Percentiles rank a stretch among this genome's conserved stretches.
phyloP scores from a whole-genome alignment of 2,888 invertebrate genomes.

The Dyspetes luteomarginatus region DNA sequence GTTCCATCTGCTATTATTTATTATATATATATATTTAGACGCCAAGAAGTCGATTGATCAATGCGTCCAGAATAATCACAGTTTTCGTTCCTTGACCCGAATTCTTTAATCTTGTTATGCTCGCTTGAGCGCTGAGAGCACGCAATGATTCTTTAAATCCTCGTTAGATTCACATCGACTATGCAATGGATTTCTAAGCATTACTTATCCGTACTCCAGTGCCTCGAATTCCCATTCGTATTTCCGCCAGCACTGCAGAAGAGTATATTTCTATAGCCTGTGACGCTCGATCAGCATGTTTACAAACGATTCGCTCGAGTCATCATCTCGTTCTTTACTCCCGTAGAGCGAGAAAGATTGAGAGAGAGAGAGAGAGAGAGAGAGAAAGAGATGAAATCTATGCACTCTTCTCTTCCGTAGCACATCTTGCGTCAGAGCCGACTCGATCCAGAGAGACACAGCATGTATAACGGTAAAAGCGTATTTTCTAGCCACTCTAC shows the following conservation, averaged over 20 bases:
- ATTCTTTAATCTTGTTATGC: constrained; percentile 17
- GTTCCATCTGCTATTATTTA: not conserved
- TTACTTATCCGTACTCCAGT: constrained; percentile 7
- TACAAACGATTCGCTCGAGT: constrained; percentile 60
- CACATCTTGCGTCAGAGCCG: constrained; percentile 61
- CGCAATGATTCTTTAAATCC: constrained; percentile 41
- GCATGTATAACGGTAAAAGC: not conserved
- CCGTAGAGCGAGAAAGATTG: not conserved
- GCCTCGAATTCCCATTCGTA: constrained; percentile 31
- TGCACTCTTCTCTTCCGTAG: constrained; percentile 26
- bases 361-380: not conserved
- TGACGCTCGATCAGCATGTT: constrained; percentile 48
- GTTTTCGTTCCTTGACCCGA: constrained; percentile 30
- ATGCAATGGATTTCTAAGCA: not conserved
- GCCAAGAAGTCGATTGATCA: constrained; percentile 41
- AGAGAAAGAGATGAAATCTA: not conserved
- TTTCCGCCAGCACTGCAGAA: constrained; percentile 20
- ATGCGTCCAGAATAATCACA: constrained; percentile 36
- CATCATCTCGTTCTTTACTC: constrained; percentile 47
- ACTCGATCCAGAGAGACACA: constrained; percentile 42
- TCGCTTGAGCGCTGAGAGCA: not conserved
- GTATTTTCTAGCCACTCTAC: not conserved
- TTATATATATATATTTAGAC: not conserved
- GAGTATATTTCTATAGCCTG: not conserved
- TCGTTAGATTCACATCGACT: constrained; percentile 23